These are phyloP conservation scores for Drosophila navojoa DNA, from an alignment of 1,140 invertebrate genomes.

Conservation along the genomic window DNA sequence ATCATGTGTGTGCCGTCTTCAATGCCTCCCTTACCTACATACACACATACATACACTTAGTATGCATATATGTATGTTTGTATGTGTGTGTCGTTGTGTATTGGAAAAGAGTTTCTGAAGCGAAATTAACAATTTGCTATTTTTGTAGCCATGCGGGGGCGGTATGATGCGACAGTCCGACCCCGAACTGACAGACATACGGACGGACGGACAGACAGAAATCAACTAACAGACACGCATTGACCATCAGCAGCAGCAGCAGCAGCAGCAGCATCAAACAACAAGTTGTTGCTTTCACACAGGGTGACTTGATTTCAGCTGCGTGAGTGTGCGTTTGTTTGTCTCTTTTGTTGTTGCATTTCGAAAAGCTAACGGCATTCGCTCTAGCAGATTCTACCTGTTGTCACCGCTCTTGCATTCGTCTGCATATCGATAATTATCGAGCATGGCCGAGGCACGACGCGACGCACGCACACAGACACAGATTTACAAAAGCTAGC, in stretches of 20 bases:
- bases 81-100: slow-evolving; percentile 50
- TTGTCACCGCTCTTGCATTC: slow-evolving; percentile 28
- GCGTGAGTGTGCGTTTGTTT: not conserved
- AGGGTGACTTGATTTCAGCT: slow-evolving; percentile 8
- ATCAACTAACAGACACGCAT: slow-evolving; percentile 36
- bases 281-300: slow-evolving; percentile 46
- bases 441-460: slow-evolving; percentile 16
- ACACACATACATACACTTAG: slow-evolving; percentile 2
- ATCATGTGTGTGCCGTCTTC: slow-evolving; percentile 57
- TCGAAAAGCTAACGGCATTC: slow-evolving; percentile 48
- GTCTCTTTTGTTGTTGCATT: slow-evolving; percentile 29
- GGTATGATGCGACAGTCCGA: slow-evolving; percentile 51
- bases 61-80: slow-evolving; percentile 4
- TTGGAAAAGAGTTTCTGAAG: slow-evolving; percentile 79
- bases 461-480: not conserved
- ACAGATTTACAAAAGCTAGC: no score
- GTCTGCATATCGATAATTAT: slow-evolving; percentile 47
- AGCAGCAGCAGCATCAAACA: slow-evolving; percentile 15
- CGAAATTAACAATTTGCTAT: slow-evolving; percentile 81
- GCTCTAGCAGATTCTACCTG: slow-evolving; percentile 41
- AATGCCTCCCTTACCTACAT: not conserved
- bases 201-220: slow-evolving; percentile 22
- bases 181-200: slow-evolving; percentile 57
- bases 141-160: slow-evolving; percentile 71
- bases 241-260: slow-evolving; percentile 33